Evolutionary conservation across 37 sponge, comb jelly and placozoan genomes (phyloP).

Genomic region (Cliona cf. orientalis): DNA sequence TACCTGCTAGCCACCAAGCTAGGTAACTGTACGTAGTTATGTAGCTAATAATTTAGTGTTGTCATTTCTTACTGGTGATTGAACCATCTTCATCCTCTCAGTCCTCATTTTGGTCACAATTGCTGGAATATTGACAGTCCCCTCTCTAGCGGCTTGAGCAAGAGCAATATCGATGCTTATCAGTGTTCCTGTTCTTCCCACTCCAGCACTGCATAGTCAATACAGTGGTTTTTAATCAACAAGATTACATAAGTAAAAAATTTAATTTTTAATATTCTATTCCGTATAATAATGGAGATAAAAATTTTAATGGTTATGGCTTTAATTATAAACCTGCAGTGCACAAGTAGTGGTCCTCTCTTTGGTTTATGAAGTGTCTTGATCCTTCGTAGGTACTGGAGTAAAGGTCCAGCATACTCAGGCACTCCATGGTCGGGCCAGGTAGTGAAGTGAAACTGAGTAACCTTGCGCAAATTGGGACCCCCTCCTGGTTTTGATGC

Average conservation of each 20-base stretch:
- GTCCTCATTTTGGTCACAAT: conserved; percentile 57
- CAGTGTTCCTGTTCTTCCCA: conserved; percentile 80
- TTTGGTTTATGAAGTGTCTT: conserved; percentile 25
- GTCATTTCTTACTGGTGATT: conserved; percentile 53
- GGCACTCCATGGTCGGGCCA: conserved; percentile 95
- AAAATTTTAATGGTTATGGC: not conserved
- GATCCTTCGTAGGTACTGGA: conserved; percentile 59
- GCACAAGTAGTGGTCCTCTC: conserved; percentile 58
- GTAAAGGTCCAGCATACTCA: conserved; percentile 59
- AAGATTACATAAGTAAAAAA: not conserved
- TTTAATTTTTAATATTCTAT: not conserved
- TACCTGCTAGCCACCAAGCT: no score
- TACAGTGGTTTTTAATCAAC: no score
- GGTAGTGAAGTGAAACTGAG: conserved; percentile 78
- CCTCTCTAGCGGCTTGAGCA: conserved; percentile 59
- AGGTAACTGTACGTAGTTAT: no score
- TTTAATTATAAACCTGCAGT: conserved; percentile 67
- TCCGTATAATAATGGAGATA: not conserved
- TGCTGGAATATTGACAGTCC: conserved; percentile 52
- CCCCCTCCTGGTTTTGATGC: not conserved
- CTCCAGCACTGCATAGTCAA: conserved; percentile 71
- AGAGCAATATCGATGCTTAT: conserved; percentile 66
- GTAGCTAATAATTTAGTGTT: no score
- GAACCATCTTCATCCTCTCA: conserved; percentile 80
- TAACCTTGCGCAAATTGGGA: conserved; percentile 43